These are phyloP conservation scores for Macroramphosus scolopax DNA, from an alignment of 2,797 vertebrate genomes.

Conservation along the genomic window DNA sequence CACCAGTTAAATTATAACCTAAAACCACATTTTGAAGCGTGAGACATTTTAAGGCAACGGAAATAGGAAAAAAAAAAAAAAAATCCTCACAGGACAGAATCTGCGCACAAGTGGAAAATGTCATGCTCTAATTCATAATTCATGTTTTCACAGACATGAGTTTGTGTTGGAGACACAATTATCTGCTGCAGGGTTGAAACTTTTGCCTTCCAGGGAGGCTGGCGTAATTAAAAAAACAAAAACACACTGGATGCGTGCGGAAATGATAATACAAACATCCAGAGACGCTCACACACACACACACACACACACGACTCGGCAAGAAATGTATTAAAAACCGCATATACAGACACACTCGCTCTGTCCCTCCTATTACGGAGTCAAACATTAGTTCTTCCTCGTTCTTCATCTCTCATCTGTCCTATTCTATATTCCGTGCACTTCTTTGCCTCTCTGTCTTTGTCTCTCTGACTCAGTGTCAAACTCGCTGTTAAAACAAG, in stretches of 20 bases:
- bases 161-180: constrained; percentile 24
- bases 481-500: constrained; percentile 19
- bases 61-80: constrained; percentile 19
- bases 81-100: constrained; percentile 16
- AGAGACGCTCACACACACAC: too few species aligned
- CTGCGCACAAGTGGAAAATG: constrained; percentile 29
- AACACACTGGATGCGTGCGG: constrained; percentile 6
- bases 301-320: neutral
- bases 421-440: constrained; percentile 25
- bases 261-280: too few species aligned
- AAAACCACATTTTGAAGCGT: constrained; percentile 9
- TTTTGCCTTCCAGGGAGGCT: constrained; percentile 6
- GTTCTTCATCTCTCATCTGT: constrained; percentile 15
- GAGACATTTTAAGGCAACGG: constrained; percentile 27
- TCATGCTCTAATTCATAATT: constrained; percentile 42
- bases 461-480: constrained; percentile 25
- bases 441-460: constrained; percentile 19
- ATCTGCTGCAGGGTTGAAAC: constrained; percentile 11
- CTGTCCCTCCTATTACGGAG: neutral
- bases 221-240: constrained; percentile 10
- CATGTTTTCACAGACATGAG: constrained; percentile 26
- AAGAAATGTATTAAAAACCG: too few species aligned
- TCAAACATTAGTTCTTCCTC: constrained; percentile 4
- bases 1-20: constrained; percentile 6
- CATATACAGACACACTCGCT: neutral